Evolutionary conservation across 2,888 invertebrate species (phyloP).

Genomic region (Lasioglossum malachurum): DNA sequence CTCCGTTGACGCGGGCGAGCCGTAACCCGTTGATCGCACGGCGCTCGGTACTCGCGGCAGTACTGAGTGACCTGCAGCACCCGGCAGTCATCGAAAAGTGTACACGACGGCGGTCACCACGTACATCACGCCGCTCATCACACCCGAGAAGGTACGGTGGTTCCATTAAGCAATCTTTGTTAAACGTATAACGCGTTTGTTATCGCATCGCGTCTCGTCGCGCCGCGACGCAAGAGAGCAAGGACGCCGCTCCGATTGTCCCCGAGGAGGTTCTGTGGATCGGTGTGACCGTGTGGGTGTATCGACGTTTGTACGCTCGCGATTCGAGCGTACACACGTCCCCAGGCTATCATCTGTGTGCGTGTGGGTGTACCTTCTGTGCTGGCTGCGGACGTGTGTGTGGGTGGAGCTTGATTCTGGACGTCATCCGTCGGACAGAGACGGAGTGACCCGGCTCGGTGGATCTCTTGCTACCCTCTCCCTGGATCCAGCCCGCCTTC

Average conservation of each 20-base stretch:
- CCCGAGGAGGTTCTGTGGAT: slow-evolving; percentile 23
- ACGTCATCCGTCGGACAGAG: slow-evolving; percentile 73
- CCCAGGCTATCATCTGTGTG: slow-evolving; percentile 16
- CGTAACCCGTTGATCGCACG: slow-evolving; percentile 64
- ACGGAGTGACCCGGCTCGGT: slow-evolving; percentile 57
- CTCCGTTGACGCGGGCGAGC: slow-evolving; percentile 44
- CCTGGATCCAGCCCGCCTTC: background rate
- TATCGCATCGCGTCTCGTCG: background rate
- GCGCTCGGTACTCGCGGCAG: slow-evolving; percentile 75
- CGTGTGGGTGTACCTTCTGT: slow-evolving; percentile 39
- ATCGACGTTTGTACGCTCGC: slow-evolving; percentile 21
- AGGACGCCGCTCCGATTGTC: slow-evolving; percentile 6
- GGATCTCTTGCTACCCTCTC: slow-evolving; percentile 36
- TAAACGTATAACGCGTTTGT: background rate
- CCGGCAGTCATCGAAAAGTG: slow-evolving; percentile 76
- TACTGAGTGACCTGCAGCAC: slow-evolving; percentile 75
- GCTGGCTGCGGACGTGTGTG: slow-evolving; percentile 64
- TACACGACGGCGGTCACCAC: slow-evolving; percentile 84
- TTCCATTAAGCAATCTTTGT: slow-evolving; percentile 25
- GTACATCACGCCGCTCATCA: slow-evolving; percentile 85
- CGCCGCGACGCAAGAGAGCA: background rate
- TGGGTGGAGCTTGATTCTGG: slow-evolving; percentile 72
- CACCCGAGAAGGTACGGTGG: slow-evolving; percentile 83
- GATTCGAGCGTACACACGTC: background rate
- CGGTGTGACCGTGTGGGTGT: slow-evolving; percentile 50